Conservation (phyloP, 2,113 vertebrate species). For the Malurus cyaneus region DNA sequence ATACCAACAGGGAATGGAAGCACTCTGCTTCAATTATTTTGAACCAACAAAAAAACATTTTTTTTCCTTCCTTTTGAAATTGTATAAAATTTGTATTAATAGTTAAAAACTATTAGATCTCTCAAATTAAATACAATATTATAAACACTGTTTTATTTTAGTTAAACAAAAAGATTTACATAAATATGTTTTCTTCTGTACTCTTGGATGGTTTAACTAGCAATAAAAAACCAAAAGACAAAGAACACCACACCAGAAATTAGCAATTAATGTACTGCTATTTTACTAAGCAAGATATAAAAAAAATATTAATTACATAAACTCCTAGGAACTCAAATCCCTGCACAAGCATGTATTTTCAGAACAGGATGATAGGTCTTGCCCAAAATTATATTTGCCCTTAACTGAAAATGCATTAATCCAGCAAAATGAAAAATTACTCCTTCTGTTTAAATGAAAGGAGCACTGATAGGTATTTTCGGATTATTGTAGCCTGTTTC, state of each 20-base stretch:
- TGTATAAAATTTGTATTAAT: not conserved
- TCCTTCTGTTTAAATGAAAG: not conserved
- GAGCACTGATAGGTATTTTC: not conserved
- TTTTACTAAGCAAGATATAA: not conserved
- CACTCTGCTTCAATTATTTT: not conserved
- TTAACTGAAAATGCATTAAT: not conserved
- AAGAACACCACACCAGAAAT: not conserved
- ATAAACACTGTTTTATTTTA: not conserved
- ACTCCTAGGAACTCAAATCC: not conserved
- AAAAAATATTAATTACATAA: not conserved
- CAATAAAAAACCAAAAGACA: not conserved
- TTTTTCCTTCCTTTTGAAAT: not conserved
- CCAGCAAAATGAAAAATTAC: not conserved
- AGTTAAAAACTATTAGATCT: not conserved
- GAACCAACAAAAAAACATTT: not conserved
- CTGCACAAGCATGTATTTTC: not conserved
- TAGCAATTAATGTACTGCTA: not conserved
- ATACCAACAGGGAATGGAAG: not conserved
- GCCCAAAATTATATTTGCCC: not conserved
- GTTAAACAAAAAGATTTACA: not conserved
- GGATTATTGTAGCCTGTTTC: not conserved
- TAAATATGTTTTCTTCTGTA: not conserved
- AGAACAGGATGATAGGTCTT: not conserved
- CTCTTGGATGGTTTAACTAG: not conserved
- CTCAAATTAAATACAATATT: not conserved